A percentile compares a stretch with the other conserved stretches of the same genome.
Evolutionary conservation across 53 echinoderm and acorn worm species (phyloP).

Genomic region (Henricia sp.): DNA sequence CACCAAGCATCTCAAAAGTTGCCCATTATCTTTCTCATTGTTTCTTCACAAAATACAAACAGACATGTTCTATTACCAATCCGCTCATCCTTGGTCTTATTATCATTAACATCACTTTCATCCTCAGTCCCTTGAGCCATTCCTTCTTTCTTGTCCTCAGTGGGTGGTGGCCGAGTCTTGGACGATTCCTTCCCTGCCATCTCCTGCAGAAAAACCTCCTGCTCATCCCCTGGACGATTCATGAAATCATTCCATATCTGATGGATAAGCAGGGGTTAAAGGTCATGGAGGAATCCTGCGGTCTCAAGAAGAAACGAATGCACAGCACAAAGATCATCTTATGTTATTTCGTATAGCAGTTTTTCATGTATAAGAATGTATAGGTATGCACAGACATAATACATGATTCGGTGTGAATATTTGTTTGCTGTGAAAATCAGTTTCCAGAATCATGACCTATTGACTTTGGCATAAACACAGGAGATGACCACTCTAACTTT

Average conservation of each 20-base stretch:
- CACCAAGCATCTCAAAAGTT: too few relatives aligned
- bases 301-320: not conserved
- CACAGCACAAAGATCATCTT: too few relatives aligned
- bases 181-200: constrained; percentile 57
- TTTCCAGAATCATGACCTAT: too few relatives aligned
- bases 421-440: too few relatives aligned
- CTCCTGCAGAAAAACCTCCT: constrained; percentile 85
- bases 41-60: too few relatives aligned
- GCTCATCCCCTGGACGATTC: constrained; percentile 91
- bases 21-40: too few relatives aligned
- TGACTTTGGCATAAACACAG: too few relatives aligned
- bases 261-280: not conserved
- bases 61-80: constrained; percentile 58
- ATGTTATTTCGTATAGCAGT: too few relatives aligned
- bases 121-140: not conserved
- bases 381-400: too few relatives aligned
- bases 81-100: constrained; percentile 58
- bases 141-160: constrained; percentile 30
- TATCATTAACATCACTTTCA: constrained; percentile 23
- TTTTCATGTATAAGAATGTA: too few relatives aligned
- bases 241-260: constrained; percentile 99
- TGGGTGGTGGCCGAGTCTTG: constrained; percentile 42
- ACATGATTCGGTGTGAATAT: too few relatives aligned
- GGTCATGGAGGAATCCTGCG: not conserved
- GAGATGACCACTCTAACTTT: too few relatives aligned